Conservation (phyloP, 2,888 invertebrate species). For the Lepidonotus clava region DNA sequence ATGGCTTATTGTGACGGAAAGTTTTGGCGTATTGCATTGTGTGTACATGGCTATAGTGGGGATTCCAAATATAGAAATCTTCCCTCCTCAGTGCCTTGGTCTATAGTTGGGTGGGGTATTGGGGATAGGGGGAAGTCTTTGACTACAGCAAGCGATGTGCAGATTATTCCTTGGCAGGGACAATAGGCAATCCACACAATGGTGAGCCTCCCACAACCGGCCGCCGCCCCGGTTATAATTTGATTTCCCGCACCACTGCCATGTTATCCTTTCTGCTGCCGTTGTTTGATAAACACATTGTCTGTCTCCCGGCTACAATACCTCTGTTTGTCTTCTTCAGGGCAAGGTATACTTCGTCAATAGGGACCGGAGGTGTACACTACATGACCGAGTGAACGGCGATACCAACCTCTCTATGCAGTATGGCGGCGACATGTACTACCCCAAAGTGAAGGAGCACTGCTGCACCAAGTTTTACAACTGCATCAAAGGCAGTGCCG, state of each 20-base stretch:
- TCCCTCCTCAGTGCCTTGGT: no score
- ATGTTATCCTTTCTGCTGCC: neutral
- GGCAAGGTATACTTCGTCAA: conserved; percentile 49
- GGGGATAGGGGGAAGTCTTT: neutral
- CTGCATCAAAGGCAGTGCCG: conserved; percentile 57
- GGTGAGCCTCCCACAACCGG: neutral
- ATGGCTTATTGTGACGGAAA: no score
- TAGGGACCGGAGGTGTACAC: conserved; percentile 18
- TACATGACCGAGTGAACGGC: conserved; percentile 24
- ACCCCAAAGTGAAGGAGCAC: conserved; percentile 51
- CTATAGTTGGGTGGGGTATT: no score
- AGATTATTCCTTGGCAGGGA: neutral
- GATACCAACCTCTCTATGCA: conserved; percentile 32
- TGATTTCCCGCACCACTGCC: neutral
- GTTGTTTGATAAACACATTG: neutral
- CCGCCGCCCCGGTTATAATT: neutral
- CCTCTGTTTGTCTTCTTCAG: neutral
- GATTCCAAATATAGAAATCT: no score
- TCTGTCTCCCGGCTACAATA: neutral
- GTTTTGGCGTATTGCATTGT: no score
- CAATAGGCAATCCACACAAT: neutral
- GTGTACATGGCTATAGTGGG: no score
- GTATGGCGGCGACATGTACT: conserved; percentile 23
- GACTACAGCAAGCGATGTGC: neutral
- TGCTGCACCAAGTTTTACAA: conserved; percentile 57